Evolutionary conservation across 2,797 vertebrate genomes (phyloP).

Genomic region (Phrynocephalus guinanensis): DNA sequence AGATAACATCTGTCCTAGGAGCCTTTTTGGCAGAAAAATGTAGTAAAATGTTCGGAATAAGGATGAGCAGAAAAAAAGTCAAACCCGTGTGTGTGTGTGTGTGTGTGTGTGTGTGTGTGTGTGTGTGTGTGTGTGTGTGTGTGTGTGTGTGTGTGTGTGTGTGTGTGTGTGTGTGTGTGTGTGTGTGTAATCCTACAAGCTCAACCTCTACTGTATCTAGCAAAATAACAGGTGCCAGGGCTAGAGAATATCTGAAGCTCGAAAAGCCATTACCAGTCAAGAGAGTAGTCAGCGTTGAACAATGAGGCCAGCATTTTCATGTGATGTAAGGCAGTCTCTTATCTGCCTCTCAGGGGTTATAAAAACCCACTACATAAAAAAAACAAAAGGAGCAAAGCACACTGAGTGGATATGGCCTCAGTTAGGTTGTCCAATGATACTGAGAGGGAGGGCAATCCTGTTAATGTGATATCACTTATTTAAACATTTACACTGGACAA

Average conservation of each 20-base stretch:
- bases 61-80: too few relatives aligned
- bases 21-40: not conserved
- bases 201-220: not conserved
- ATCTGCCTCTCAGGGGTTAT: not conserved
- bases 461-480: not conserved
- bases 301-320: not conserved
- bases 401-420: not conserved
- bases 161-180: not conserved
- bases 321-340: not conserved
- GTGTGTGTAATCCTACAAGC: not conserved
- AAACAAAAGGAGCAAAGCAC: not conserved
- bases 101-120: too few relatives aligned
- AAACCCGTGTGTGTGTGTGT: not conserved
- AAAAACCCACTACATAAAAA: not conserved
- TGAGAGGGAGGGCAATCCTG: not conserved
- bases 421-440: not conserved
- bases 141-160: too few relatives aligned
- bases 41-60: not conserved
- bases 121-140: too few relatives aligned
- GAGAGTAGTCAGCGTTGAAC: not conserved
- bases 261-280: too few relatives aligned
- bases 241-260: not conserved
- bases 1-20: not conserved
- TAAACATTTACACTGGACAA: not conserved
- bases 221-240: not conserved